Base-by-base conservation (phyloP, 2,888 invertebrate species). In the Frankliniella intonsa region DNA sequence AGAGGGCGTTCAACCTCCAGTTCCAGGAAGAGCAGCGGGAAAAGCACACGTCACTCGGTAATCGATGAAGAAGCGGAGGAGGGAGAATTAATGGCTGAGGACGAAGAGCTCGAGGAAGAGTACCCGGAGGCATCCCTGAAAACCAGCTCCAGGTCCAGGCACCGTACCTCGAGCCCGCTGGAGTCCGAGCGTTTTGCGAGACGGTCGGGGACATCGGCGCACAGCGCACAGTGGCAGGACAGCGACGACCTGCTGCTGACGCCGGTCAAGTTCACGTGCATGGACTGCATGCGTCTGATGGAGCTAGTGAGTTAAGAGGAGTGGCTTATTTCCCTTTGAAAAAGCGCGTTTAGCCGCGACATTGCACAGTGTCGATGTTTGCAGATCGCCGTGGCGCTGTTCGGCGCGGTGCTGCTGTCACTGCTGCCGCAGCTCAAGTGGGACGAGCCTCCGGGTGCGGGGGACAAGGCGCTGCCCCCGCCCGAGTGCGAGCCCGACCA, bases 401-500 rank as follows among this genome's bases (percentile, higher is more conserved):
- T 69, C 69, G 69, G 22, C 9, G 69, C 69, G 9, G 69, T 69
- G 22, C 69, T 69, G 22, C 22, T 69, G 22, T 22, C 69, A 9
- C 19, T 69, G 9, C 69, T 69, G 22, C 69, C 69, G 69, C 22
- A 22, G n/a, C 50, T 81, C 50, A 25, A 81, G 49, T 81, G 81
- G 83, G 25, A 50, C 55, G 80, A 82, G 50, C 38, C 5, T 38
- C 38, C 38, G 38, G 38, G 38, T 38, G 50, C 19, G 25, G 55
- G 11, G n/a, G 51, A 49, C 51, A 62, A 50, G 22, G 22, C 25
- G 17, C 50, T 81, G 14, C 17, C 62, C 2, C 38, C 38, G 69
- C 22, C 69, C n/a, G 69, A 22, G 5, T 69, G 69, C 69, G 65
- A 14, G 19, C n/a, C n/a, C 3, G 1, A 19, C 9, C 10, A 14